Evolutionary conservation across 2,113 vertebrate species (phyloP), one percentile per base, ranked within the genome.

Genomic region (Zosterops hypoxanthus): DNA sequence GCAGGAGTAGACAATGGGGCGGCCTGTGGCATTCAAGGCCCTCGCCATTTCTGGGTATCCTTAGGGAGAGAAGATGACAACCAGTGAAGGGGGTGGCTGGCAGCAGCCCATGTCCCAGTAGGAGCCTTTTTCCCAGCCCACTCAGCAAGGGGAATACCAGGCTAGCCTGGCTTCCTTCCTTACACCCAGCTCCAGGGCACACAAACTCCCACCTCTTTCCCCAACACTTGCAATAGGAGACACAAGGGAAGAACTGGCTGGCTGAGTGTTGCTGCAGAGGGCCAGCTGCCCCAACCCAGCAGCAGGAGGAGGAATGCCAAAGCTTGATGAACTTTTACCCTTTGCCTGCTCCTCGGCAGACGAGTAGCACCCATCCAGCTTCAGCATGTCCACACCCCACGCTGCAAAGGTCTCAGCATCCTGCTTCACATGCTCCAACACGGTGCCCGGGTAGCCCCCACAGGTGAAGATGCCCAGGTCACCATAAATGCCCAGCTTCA

Each of bases 371-470:
- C 99, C 99, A 9, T 99, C 99, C 86, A 98, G 96, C 94, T 99
- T 99, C 14, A 99, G 96, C 99, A 99, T 99, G 88, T 99, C 99
- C 91, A 99, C 98, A n/a, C 97, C 98, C 99, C 99, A 99, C 0
- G 98, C 96, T 0, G 99, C 99, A 9, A 99, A 99, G 18, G 99
- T 99, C 24, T 97, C 95, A 4, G 99, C 99, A 0, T 99, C 99
- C 26, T 96, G 94, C n/a, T 97, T 19, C 8, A 99, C 97, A 7
- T 78, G 95, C 91, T 99, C 98, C 72, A 99, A 92, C 0, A 98
- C 98, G 34, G 99, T 99, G 21, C 99, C 99, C 0, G 99, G 99
- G 94, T 99, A 99, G 7, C 98, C 99, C 33, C 85, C 95, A 14
- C 99, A 99, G 12, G 99, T 99, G 90, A 97, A 70, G 9, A 92